Evolutionary conservation across 1,140 invertebrate species (phyloP).

Genomic region (Rhopalosiphum padi): DNA sequence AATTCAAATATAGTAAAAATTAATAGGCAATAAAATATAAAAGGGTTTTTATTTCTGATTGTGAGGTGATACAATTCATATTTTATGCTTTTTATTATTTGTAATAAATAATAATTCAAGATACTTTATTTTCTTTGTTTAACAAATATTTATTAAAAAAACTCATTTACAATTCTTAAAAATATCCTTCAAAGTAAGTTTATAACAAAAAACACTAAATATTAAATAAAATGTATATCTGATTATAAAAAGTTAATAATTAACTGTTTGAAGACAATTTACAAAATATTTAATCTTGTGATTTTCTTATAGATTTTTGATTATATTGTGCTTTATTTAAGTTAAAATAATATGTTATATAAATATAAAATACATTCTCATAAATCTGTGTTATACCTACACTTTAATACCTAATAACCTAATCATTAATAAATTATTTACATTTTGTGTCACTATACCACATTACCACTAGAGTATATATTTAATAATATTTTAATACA

Average conservation of each 20-base stretch:
- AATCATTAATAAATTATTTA: too few relatives aligned
- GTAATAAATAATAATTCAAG: neutral
- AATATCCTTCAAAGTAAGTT: neutral
- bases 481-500: neutral
- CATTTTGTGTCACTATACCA: too few relatives aligned
- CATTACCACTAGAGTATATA: neutral
- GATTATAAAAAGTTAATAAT: neutral
- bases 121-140: neutral
- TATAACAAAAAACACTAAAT: neutral
- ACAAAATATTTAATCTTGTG: neutral
- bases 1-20: constrained; percentile 27
- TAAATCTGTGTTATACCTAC: neutral
- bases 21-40: neutral
- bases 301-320: too few relatives aligned
- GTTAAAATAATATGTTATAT: too few relatives aligned
- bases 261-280: too few relatives aligned
- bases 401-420: too few relatives aligned
- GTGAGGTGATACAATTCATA: neutral
- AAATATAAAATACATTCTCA: neutral
- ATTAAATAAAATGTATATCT: neutral
- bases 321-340: neutral
- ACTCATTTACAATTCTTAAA: neutral
- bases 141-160: neutral
- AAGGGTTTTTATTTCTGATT: neutral
- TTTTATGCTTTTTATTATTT: neutral